These are phyloP conservation scores for Acleris holmiana DNA, from an alignment of 2,888 invertebrate genomes.

Conservation along the genomic window DNA sequence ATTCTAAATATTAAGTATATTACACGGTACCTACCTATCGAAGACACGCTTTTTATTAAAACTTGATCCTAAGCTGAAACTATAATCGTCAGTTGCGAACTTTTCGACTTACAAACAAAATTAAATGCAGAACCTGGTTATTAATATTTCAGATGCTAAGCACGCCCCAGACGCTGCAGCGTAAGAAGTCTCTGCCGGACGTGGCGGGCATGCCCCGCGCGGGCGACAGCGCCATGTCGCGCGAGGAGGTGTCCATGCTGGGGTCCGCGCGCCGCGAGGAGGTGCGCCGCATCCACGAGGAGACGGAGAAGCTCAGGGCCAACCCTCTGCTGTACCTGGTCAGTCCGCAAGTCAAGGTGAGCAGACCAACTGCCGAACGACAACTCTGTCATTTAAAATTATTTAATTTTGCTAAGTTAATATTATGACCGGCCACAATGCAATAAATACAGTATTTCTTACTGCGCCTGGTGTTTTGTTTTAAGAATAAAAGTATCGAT, in stretches of 20 bases:
- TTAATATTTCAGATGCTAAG: constrained; percentile 87
- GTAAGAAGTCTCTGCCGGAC: constrained; percentile 99
- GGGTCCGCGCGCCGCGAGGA: constrained; percentile 98
- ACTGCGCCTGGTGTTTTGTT: too few relatives aligned
- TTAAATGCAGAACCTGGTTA: not conserved
- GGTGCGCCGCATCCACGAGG: constrained; percentile 94
- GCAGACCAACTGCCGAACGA: constrained; percentile 13
- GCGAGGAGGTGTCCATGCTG: constrained; percentile 97
- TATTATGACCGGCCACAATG: too few relatives aligned
- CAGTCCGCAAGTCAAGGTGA: constrained; percentile 98
- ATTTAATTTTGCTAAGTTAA: too few relatives aligned
- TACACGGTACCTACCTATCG: too few relatives aligned
- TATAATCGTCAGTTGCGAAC: not conserved
- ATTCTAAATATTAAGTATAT: too few relatives aligned
- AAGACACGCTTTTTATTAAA: too few relatives aligned
- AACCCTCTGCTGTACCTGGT: constrained; percentile 97
- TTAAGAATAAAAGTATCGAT: too few relatives aligned
- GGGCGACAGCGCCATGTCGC: constrained; percentile 92
- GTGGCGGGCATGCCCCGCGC: constrained; percentile 93
- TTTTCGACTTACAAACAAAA: not conserved
- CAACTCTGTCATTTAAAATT: constrained; percentile 44
- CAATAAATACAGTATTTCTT: too few relatives aligned
- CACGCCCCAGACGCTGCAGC: constrained; percentile 91
- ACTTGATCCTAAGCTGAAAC: not conserved
- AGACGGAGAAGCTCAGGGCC: constrained; percentile 95